These are phyloP conservation scores for Chrysogorgia sp. DNA, from an alignment of 92 coral and sea anemone genomes.

Conservation along the genomic window DNA sequence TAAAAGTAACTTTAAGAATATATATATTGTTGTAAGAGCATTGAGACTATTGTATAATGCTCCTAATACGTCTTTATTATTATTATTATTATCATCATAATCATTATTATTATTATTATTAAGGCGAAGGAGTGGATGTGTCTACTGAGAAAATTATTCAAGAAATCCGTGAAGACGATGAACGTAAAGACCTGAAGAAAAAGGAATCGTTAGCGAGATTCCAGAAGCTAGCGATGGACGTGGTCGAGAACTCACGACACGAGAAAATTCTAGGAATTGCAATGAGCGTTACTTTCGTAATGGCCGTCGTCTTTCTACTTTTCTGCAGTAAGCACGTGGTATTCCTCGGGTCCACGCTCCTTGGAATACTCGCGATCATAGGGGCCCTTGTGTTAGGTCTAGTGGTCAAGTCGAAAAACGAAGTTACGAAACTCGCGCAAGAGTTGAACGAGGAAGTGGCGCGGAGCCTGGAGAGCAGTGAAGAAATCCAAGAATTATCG, in stretches of 20 bases:
- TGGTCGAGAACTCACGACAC: constrained; percentile 5
- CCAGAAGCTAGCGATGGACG: constrained; percentile 1
- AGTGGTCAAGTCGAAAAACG: neutral
- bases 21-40: too few relatives aligned
- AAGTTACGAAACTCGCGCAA: constrained; percentile 14
- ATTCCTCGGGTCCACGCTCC: neutral
- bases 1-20: too few relatives aligned
- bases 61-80: too few relatives aligned
- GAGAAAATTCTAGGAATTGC: constrained; percentile 3
- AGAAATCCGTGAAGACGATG: constrained; percentile 38
- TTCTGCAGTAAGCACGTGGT: neutral
- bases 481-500: constrained; percentile 67
- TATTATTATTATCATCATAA: too few relatives aligned
- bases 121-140: constrained; percentile 26
- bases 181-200: constrained; percentile 28
- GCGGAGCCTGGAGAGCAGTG: constrained; percentile 32
- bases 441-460: constrained; percentile 27
- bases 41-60: too few relatives aligned
- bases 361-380: neutral
- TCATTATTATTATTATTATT: too few relatives aligned
- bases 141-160: constrained; percentile 24
- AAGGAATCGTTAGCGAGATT: constrained; percentile 22
- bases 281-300: neutral
- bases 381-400: neutral
- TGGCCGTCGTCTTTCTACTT: neutral